These are phyloP conservation scores for Globodera ellingtonae DNA, from an alignment of 1,140 invertebrate species.

Conservation along the genomic window DNA sequence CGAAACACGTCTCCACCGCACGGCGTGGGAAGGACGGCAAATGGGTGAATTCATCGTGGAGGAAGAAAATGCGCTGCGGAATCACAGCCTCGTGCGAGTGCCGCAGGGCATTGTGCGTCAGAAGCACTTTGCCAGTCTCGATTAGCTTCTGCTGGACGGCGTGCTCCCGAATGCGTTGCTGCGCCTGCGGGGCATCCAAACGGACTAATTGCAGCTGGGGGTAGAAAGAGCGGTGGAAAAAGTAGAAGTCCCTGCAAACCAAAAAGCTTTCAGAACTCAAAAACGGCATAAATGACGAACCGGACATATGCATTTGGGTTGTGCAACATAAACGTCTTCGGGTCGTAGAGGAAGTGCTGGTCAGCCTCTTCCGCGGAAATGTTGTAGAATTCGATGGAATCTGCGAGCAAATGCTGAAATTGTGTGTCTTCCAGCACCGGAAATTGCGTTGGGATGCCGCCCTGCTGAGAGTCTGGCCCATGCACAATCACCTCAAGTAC, in stretches of 20 bases:
- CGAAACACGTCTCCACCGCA: slow-evolving; percentile 91
- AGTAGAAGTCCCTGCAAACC: slow-evolving; percentile 83
- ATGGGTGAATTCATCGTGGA: slow-evolving; percentile 98
- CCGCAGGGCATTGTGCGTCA: slow-evolving; percentile 65
- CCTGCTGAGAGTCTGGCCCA: slow-evolving; percentile 81
- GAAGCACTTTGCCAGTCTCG: slow-evolving; percentile 86
- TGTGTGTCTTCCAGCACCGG: slow-evolving; percentile 98
- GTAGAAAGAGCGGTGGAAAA: slow-evolving; percentile 96
- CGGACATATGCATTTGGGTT: slow-evolving; percentile 52
- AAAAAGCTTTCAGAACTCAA: neutral
- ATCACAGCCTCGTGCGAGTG: slow-evolving; percentile 64
- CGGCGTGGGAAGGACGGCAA: slow-evolving; percentile 95
- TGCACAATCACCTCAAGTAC: slow-evolving; percentile 77
- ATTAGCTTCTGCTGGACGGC: slow-evolving; percentile 91
- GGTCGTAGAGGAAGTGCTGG: slow-evolving; percentile 91
- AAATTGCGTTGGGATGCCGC: slow-evolving; percentile 95
- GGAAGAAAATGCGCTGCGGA: slow-evolving; percentile 91
- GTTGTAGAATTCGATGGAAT: slow-evolving; percentile 94
- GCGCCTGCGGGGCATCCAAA: slow-evolving; percentile 87
- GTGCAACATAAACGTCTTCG: slow-evolving; percentile 85
- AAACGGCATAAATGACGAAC: slow-evolving; percentile 19
- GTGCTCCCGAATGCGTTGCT: slow-evolving; percentile 80
- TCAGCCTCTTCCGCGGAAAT: slow-evolving; percentile 85
- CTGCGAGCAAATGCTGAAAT: slow-evolving; percentile 89
- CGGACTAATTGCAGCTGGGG: slow-evolving; percentile 91